Percentiles rank a stretch among this genome's conserved stretches.
Evolutionary conservation across 2,888 invertebrate genomes (phyloP).

Genomic region (Hesperia comma): DNA sequence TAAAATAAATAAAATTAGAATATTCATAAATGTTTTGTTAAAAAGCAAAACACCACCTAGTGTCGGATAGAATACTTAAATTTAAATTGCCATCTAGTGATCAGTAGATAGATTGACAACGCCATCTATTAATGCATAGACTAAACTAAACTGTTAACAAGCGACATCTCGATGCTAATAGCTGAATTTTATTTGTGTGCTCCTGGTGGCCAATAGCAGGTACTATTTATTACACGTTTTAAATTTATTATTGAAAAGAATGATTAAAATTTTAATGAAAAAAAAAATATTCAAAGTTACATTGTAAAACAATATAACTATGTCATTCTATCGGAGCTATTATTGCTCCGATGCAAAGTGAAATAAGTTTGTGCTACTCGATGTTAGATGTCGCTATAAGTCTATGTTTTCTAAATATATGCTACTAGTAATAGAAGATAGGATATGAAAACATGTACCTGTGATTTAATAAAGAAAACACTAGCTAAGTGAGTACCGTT

Average conservation of each 20-base stretch:
- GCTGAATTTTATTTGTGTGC: constrained; percentile 21
- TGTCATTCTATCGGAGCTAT: no score
- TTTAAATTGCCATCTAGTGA: constrained; percentile 44
- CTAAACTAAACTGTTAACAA: background rate
- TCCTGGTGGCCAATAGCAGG: constrained; percentile 15
- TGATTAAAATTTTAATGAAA: no score
- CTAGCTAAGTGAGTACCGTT: no score
- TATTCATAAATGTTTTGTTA: background rate
- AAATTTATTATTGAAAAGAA: no score
- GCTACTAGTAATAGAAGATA: no score
- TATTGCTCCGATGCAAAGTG: background rate
- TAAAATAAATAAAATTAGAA: no score
- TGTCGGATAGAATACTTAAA: constrained; percentile 34
- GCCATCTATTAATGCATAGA: constrained; percentile 42
- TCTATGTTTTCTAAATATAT: no score
- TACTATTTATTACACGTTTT: background rate
- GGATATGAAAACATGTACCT: no score
- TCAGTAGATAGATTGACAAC: constrained; percentile 37
- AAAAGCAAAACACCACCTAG: constrained; percentile 42
- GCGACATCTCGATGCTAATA: constrained; percentile 45
- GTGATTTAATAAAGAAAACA: no score
- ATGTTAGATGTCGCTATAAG: constrained; percentile 44
- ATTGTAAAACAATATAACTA: no score
- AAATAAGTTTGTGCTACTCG: constrained; percentile 39
- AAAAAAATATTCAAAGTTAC: no score